These are phyloP conservation scores for Centropus bengalensis DNA, from an alignment of 2,113 vertebrate genomes.

Conservation along the genomic window DNA sequence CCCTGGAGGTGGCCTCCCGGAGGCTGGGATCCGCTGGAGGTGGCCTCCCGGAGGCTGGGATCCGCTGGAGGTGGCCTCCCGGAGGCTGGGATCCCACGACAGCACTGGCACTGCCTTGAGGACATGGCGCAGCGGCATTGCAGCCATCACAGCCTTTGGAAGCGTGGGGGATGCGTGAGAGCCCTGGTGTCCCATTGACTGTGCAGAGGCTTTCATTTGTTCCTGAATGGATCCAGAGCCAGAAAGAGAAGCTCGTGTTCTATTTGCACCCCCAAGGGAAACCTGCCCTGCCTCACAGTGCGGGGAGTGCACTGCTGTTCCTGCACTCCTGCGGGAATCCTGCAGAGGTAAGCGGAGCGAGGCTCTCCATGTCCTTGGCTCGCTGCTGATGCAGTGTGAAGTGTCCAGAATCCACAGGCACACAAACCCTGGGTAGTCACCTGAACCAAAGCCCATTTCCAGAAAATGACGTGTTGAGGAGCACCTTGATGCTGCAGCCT, in stretches of 20 bases:
- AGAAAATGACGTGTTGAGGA: too few species aligned
- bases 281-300: accelerated
- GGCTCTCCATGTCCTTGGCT: too few species aligned
- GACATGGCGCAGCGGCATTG: accelerated
- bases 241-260: background rate
- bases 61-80: background rate
- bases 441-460: too few species aligned
- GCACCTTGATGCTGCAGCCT: too few species aligned
- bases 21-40: background rate
- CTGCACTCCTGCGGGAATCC: accelerated
- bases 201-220: too few species aligned
- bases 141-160: background rate
- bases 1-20: background rate
- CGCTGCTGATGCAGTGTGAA: too few species aligned
- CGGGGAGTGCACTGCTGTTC: accelerated
- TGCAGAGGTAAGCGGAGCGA: background rate
- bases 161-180: background rate
- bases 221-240: background rate
- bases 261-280: background rate
- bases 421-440: background rate
- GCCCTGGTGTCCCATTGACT: background rate
- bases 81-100: background rate
- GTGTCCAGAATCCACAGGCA: too few species aligned
- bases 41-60: background rate
- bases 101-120: background rate